Evolutionary conservation across 2,113 vertebrate genomes (phyloP).

Genomic region (Hypomesus transpacificus): DNA sequence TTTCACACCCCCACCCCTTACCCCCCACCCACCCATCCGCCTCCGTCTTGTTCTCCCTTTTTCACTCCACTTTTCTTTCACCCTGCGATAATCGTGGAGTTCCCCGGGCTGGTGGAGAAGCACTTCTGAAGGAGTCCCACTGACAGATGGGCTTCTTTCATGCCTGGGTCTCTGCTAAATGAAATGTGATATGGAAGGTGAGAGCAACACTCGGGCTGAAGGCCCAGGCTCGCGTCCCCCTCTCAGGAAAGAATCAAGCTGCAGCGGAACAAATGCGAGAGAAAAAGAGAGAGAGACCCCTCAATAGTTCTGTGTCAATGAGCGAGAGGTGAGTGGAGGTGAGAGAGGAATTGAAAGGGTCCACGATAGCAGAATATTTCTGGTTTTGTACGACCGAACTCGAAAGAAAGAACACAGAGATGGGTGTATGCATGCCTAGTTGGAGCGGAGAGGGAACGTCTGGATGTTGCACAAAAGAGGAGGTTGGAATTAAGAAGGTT

Average conservation of each 20-base stretch:
- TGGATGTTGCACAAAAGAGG: too few relatives aligned
- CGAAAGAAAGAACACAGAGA: too few relatives aligned
- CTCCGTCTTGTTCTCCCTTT: neutral
- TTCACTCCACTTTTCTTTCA: neutral
- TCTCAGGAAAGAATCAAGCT: neutral
- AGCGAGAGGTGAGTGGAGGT: too few relatives aligned
- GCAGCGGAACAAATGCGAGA: too few relatives aligned
- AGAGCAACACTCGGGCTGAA: neutral
- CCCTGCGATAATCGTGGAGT: conserved; percentile 6
- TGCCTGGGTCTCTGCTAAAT: conserved; percentile 13
- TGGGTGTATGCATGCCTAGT: too few relatives aligned
- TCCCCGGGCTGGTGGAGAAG: conserved; percentile 9
- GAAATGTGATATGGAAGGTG: conserved; percentile 25
- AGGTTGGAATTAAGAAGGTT: too few relatives aligned
- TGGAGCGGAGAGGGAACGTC: too few relatives aligned
- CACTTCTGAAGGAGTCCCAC: neutral
- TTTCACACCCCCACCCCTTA: neutral
- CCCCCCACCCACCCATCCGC: neutral
- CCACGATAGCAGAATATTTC: too few relatives aligned
- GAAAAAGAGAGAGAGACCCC: neutral
- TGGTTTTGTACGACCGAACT: too few relatives aligned
- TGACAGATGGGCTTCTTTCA: conserved; percentile 16
- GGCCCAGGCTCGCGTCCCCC: neutral
- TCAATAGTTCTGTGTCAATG: neutral
- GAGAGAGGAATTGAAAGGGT: too few relatives aligned